A percentile compares a stretch with the other conserved stretches of the same genome.
Evolutionary conservation across 1,140 invertebrate species (phyloP).

Genomic region (Ceratina calcarata): DNA sequence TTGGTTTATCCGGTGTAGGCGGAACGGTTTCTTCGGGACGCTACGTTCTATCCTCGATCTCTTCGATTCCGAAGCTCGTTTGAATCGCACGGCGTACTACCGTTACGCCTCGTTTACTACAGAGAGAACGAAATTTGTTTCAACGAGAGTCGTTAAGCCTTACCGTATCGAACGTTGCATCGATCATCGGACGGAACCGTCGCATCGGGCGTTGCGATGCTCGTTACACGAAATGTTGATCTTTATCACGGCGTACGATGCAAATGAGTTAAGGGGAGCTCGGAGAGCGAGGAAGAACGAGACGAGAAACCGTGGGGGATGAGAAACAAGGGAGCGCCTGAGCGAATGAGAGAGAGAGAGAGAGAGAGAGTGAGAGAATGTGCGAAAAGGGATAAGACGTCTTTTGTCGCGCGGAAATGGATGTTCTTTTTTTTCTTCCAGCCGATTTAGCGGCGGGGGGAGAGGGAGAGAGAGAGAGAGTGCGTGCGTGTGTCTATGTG

Average conservation of each 20-base stretch:
- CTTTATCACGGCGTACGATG: neutral
- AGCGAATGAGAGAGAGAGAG: neutral
- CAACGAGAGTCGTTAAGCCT: too few relatives aligned
- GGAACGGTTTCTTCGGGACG: neutral
- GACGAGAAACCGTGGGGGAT: neutral
- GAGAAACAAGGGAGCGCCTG: constrained; percentile 1
- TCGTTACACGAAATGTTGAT: too few relatives aligned
- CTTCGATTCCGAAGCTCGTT: neutral
- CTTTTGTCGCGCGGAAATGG: neutral
- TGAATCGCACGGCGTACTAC: too few relatives aligned
- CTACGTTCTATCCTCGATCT: constrained; percentile 8
- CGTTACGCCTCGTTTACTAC: too few relatives aligned
- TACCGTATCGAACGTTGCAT: too few relatives aligned
- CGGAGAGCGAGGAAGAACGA: neutral
- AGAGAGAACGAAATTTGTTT: too few relatives aligned
- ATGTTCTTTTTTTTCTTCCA: constrained; percentile 8
- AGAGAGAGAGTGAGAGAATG: constrained; percentile 11
- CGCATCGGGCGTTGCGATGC: too few relatives aligned
- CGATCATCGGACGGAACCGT: too few relatives aligned
- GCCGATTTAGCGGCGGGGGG: neutral
- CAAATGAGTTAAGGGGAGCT: neutral
- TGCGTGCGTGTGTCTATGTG: neutral
- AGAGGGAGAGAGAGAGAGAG: neutral
- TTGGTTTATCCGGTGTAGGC: too few relatives aligned
- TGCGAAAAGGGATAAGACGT: too few relatives aligned